These are phyloP conservation scores for Thereva unica DNA, from an alignment of 2,888 invertebrate genomes.

Conservation along the genomic window DNA sequence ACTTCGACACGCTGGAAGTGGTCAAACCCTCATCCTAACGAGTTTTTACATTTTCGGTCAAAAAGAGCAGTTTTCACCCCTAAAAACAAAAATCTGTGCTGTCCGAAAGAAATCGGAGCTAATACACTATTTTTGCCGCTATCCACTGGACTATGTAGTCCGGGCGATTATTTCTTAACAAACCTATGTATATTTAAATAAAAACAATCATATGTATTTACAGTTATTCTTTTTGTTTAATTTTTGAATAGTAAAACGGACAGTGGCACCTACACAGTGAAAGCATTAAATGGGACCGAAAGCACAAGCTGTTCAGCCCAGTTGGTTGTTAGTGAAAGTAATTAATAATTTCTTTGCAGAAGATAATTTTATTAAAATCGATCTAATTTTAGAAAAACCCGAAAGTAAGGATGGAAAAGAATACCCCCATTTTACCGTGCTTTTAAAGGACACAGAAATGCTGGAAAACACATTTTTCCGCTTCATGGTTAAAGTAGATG, in stretches of 20 bases:
- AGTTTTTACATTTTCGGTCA: too few species aligned
- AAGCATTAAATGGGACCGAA: slow-evolving; percentile 80
- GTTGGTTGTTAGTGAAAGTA: slow-evolving; percentile 83
- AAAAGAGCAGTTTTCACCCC: too few species aligned
- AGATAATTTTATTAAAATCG: too few species aligned
- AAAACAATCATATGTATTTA: background rate
- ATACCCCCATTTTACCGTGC: slow-evolving; percentile 78
- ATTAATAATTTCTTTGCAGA: slow-evolving; percentile 45
- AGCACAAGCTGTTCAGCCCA: slow-evolving; percentile 85
- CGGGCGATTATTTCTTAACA: too few species aligned
- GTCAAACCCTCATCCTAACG: too few species aligned
- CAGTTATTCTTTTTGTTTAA: background rate
- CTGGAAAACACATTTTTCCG: slow-evolving; percentile 83
- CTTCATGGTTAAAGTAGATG: slow-evolving; percentile 86
- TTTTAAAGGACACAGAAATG: slow-evolving; percentile 85
- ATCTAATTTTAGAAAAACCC: slow-evolving; percentile 9
- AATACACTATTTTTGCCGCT: too few species aligned
- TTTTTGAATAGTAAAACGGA: slow-evolving; percentile 66
- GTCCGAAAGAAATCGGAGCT: too few species aligned
- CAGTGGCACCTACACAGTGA: slow-evolving; percentile 87
- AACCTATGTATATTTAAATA: slow-evolving; percentile 3
- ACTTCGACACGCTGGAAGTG: too few species aligned
- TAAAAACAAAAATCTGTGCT: too few species aligned
- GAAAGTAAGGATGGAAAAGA: slow-evolving; percentile 22
- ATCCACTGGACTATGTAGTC: too few species aligned